phyloP scores from a whole-genome alignment of 2,113 vertebrate genomes.

The Ciconia boyciana region DNA sequence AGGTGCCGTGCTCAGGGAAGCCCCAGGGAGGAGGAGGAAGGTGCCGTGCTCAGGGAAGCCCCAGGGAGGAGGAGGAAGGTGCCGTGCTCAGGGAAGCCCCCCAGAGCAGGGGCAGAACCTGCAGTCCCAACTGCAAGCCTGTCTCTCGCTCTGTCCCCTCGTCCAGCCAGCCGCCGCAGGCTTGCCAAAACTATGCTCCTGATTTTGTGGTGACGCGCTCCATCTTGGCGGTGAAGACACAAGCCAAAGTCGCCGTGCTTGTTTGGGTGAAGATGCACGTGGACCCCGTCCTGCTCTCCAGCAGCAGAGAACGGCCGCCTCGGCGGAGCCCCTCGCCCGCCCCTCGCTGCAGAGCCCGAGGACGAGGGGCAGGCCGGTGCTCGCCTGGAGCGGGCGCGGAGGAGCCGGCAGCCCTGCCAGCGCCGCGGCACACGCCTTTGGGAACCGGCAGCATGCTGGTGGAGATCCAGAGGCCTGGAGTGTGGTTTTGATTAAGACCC shows the following conservation, averaged over 20 bases:
- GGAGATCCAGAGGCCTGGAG: neutral
- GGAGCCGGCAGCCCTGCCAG: neutral
- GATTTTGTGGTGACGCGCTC: rapidly evolving
- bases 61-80: no score
- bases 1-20: neutral
- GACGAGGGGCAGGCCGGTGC: rapidly evolving
- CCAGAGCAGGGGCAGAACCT: neutral
- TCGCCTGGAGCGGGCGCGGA: rapidly evolving
- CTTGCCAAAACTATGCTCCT: neutral
- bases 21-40: neutral
- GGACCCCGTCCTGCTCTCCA: no score
- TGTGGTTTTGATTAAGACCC: neutral
- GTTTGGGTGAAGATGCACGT: neutral
- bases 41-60: neutral
- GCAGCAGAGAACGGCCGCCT: neutral
- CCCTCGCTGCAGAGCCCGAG: neutral
- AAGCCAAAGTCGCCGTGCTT: rapidly evolving
- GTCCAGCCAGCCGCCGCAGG: neutral
- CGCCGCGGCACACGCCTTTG: rapidly evolving
- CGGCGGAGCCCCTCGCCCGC: no score
- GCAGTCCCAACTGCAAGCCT: neutral
- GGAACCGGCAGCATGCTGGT: neutral
- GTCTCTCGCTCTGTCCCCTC: neutral
- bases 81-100: neutral
- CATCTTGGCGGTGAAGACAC: rapidly evolving